Evolutionary conservation across 2,113 vertebrate genomes (phyloP).

Genomic region (Myrmophylax atrothorax): DNA sequence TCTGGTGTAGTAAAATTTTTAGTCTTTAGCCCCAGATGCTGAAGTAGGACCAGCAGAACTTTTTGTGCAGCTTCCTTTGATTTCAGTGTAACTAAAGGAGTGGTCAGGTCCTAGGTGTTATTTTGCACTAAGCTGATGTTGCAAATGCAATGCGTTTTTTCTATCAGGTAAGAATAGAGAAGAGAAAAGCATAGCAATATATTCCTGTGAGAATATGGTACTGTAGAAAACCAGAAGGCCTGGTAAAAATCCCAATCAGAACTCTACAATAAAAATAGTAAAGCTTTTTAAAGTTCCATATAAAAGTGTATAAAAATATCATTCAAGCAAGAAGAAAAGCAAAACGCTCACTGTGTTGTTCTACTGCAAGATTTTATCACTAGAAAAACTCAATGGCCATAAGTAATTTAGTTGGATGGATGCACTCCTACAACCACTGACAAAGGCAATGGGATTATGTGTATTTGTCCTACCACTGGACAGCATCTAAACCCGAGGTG

Average conservation of each 20-base stretch:
- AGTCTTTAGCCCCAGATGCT: neutral
- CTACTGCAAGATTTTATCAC: conserved; percentile 1
- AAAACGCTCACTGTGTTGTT: conserved; percentile 24
- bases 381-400: neutral
- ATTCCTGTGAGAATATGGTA: neutral
- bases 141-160: neutral
- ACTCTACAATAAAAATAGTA: conserved; percentile 65
- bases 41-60: neutral
- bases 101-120: neutral
- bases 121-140: neutral
- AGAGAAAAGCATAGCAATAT: neutral
- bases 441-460: neutral
- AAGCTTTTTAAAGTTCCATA: conserved; percentile 52
- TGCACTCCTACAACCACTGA: neutral
- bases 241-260: conserved; percentile 39
- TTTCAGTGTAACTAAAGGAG: neutral
- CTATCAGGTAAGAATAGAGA: neutral
- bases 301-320: conserved; percentile 76
- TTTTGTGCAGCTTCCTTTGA: neutral
- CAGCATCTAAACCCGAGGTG: neutral
- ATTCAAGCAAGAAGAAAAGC: conserved; percentile 59
- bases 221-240: neutral
- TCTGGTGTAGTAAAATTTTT: no score
- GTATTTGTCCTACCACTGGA: neutral
- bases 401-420: neutral